Evolutionary conservation across 2,888 invertebrate genomes (phyloP).

Genomic region (Ophion slaviceki): DNA sequence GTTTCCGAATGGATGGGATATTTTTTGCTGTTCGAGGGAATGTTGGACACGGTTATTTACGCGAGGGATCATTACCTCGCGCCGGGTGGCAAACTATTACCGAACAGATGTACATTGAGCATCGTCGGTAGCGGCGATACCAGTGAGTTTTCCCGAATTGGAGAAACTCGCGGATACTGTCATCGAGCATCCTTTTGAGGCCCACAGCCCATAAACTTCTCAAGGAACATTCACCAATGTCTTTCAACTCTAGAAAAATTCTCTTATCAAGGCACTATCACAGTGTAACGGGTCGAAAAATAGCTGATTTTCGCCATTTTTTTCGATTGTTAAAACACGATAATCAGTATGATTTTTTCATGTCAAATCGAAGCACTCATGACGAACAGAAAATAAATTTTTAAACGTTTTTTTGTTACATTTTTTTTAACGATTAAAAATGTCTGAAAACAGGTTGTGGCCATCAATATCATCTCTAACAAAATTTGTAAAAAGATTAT

Average conservation of each 20-base stretch:
- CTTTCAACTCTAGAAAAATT: neutral
- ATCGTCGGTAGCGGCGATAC: constrained; percentile 91
- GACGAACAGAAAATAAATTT: too few relatives aligned
- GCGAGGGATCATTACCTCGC: constrained; percentile 93
- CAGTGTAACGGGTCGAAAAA: too few relatives aligned
- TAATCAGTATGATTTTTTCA: neutral
- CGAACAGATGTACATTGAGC: constrained; percentile 93
- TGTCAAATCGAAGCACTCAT: too few relatives aligned
- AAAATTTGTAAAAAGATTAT: too few relatives aligned
- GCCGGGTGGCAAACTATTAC: constrained; percentile 91
- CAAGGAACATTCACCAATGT: neutral
- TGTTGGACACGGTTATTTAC: constrained; percentile 96
- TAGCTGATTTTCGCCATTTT: too few relatives aligned
- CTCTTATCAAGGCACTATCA: too few relatives aligned
- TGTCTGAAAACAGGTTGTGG: too few relatives aligned
- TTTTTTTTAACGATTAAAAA: too few relatives aligned
- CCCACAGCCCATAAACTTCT: neutral
- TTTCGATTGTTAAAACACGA: neutral
- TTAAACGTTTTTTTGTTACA: too few relatives aligned
- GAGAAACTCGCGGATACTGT: neutral
- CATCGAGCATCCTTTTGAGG: neutral
- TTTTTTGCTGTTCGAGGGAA: constrained; percentile 97
- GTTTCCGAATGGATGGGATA: constrained; percentile 99
- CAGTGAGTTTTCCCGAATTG: constrained; percentile 81
- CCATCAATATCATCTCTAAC: too few relatives aligned